phyloP scores from a whole-genome alignment of 2,888 invertebrate species.

The Calliphora vomitoria region DNA sequence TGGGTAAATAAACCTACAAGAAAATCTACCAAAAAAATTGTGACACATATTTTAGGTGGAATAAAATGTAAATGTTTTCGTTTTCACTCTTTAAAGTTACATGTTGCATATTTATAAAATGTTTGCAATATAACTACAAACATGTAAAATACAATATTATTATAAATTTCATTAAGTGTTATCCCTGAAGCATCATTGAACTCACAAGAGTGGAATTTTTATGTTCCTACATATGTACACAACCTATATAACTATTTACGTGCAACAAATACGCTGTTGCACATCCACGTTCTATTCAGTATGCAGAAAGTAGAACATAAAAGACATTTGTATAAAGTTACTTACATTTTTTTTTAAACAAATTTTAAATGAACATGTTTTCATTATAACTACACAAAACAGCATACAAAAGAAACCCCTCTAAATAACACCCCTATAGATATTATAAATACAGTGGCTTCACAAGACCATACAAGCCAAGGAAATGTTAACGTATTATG shows the following conservation, averaged over 20 bases:
- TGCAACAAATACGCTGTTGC: background rate
- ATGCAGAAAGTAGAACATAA: too few species aligned
- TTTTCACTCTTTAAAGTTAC: too few species aligned
- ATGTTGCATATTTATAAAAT: constrained; percentile 26
- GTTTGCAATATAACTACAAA: background rate
- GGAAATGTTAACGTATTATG: too few species aligned
- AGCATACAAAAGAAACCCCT: background rate
- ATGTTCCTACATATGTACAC: background rate
- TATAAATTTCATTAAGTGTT: constrained; percentile 60
- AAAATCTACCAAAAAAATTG: too few species aligned
- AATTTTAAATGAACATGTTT: constrained; percentile 29
- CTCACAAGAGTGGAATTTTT: background rate
- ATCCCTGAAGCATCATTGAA: constrained; percentile 52
- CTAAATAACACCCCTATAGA: too few species aligned
- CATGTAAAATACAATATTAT: constrained; percentile 34
- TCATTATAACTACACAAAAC: too few species aligned
- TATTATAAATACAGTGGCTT: too few species aligned
- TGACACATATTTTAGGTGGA: too few species aligned
- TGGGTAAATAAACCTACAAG: too few species aligned
- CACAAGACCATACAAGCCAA: too few species aligned
- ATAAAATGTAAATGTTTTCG: too few species aligned
- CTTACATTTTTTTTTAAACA: constrained; percentile 36
- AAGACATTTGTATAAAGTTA: background rate
- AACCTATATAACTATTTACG: background rate
- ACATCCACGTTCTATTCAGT: background rate